A percentile compares a stretch with the other conserved stretches of the same genome.
Evolutionary conservation across 1,140 invertebrate genomes (phyloP).

Genomic region (Pinna nobilis): DNA sequence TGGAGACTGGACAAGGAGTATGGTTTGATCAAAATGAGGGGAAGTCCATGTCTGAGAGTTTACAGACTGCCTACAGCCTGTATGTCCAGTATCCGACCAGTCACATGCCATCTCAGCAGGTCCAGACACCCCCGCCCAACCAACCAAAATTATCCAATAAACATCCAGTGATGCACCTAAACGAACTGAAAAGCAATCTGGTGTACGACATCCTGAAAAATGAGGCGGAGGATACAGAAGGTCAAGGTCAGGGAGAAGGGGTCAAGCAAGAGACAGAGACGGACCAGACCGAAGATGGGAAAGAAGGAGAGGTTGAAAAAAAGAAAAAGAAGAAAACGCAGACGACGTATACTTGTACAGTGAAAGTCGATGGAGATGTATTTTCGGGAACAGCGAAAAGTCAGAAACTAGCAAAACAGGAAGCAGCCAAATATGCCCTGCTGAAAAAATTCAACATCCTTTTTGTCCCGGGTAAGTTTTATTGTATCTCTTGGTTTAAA

Average conservation of each 20-base stretch:
- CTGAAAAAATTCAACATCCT: slow-evolving; percentile 31
- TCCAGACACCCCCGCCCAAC: not conserved
- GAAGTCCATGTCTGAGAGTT: not conserved
- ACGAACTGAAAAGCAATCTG: slow-evolving; percentile 22
- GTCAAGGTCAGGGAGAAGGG: no score
- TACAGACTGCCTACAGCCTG: not conserved
- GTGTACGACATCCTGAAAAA: not conserved
- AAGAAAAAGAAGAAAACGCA: slow-evolving; percentile 14
- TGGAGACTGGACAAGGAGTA: not conserved
- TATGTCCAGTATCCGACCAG: slow-evolving; percentile 15
- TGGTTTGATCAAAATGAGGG: not conserved
- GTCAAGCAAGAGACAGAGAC: not conserved
- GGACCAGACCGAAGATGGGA: not conserved
- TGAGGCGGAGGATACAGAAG: not conserved
- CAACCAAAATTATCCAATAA: slow-evolving; percentile 28
- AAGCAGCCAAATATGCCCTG: slow-evolving; percentile 32
- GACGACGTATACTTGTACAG: not conserved
- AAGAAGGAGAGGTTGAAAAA: not conserved
- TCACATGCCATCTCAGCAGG: not conserved
- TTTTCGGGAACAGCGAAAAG: slow-evolving; percentile 9
- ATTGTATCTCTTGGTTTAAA: no score
- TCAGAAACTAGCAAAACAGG: slow-evolving; percentile 23
- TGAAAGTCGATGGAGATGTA: slow-evolving; percentile 3
- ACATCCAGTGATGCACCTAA: slow-evolving; percentile 34
- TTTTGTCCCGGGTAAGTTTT: slow-evolving; percentile 31